Evolutionary conservation across 1,140 invertebrate genomes (phyloP).

Genomic region (Drosophila navojoa): DNA sequence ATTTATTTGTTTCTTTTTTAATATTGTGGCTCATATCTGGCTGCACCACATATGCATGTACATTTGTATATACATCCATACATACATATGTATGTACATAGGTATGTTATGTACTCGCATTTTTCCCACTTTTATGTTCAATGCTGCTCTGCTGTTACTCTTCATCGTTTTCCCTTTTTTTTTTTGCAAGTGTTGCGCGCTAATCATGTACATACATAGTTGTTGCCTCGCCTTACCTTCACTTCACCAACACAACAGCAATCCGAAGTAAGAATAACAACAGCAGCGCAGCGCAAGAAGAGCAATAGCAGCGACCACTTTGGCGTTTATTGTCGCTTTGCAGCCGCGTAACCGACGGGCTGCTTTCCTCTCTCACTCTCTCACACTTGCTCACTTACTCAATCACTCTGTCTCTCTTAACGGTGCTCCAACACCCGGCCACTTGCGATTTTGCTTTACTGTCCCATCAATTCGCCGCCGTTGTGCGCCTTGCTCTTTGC

Average conservation of each 20-base stretch:
- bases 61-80: not conserved
- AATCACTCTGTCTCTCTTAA: conserved; percentile 17
- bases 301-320: conserved; percentile 16
- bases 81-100: not conserved
- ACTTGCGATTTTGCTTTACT: conserved; percentile 40
- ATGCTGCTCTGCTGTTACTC: conserved; percentile 7
- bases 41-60: conserved; percentile 20
- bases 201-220: conserved; percentile 45
- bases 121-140: conserved; percentile 32
- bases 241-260: conserved; percentile 21
- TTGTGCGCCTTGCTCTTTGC: conserved; percentile 47
- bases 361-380: conserved; percentile 9
- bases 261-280: conserved; percentile 21
- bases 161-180: conserved; percentile 5
- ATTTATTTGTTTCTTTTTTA: too few relatives aligned
- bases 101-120: not conserved
- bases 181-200: conserved; percentile 44
- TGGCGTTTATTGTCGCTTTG: conserved; percentile 40
- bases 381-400: conserved; percentile 3
- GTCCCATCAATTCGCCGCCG: conserved; percentile 27
- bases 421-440: conserved; percentile 34
- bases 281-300: not conserved
- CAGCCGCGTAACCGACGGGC: conserved; percentile 39
- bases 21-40: conserved; percentile 36
- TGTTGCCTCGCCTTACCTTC: conserved; percentile 20